Percentiles rank a stretch among this genome's conserved stretches.
These are phyloP conservation scores for Chrysochloris asiatica DNA, from an alignment of 2,113 vertebrate species.

Conservation along the genomic window DNA sequence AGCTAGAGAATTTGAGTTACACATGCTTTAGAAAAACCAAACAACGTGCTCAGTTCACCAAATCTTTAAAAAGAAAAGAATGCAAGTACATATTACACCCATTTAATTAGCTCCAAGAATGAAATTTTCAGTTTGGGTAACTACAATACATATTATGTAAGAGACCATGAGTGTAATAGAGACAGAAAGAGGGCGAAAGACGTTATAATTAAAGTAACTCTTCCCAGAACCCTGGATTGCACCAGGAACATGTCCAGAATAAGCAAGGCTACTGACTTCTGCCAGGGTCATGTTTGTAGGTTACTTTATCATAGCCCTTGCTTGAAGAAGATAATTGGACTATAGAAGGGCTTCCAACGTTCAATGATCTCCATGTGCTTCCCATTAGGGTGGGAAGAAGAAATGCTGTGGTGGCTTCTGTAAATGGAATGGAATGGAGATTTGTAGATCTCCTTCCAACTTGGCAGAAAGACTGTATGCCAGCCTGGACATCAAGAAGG, in stretches of 20 bases:
- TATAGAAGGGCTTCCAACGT: slow-evolving; percentile 39
- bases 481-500: slow-evolving; percentile 59
- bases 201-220: slow-evolving; percentile 72
- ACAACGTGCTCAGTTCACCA: slow-evolving; percentile 46
- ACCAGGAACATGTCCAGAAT: slow-evolving; percentile 60
- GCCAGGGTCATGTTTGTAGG: slow-evolving; percentile 72
- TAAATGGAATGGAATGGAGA: slow-evolving; percentile 46
- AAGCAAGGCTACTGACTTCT: slow-evolving; percentile 59
- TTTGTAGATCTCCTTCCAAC: slow-evolving; percentile 66
- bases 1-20: slow-evolving; percentile 27
- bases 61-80: slow-evolving; percentile 42
- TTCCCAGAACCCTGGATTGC: slow-evolving; percentile 70
- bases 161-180: slow-evolving; percentile 23
- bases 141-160: slow-evolving; percentile 65
- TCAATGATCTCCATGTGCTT: slow-evolving; percentile 68
- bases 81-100: slow-evolving; percentile 50
- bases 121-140: slow-evolving; percentile 60
- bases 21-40: slow-evolving; percentile 39
- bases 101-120: slow-evolving; percentile 65
- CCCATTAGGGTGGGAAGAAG: slow-evolving; percentile 70
- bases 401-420: slow-evolving; percentile 62
- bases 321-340: slow-evolving; percentile 58
- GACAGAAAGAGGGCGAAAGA: slow-evolving; percentile 44
- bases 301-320: slow-evolving; percentile 54
- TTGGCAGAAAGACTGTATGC: slow-evolving; percentile 54